Percentiles rank a stretch among this genome's conserved stretches.
Evolutionary conservation across 2,888 invertebrate species (phyloP).

Genomic region (Conomelus anceps): DNA sequence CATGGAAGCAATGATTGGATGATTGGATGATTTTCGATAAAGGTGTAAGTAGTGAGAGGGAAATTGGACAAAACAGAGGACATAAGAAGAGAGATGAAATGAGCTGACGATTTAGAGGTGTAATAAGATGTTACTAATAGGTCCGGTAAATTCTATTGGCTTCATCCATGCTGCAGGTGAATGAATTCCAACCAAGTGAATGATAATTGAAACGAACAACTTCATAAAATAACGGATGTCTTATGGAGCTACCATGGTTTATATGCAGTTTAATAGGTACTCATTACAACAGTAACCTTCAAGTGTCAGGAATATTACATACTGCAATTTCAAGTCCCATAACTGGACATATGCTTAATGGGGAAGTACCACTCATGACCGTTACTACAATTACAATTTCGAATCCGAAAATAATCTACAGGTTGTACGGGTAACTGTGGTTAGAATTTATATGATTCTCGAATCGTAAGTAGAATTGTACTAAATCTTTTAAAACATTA

Average conservation of each 20-base stretch:
- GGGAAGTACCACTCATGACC: background rate
- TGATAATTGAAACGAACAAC: background rate
- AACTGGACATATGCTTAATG: background rate
- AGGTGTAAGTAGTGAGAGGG: too few relatives aligned
- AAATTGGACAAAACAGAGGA: too few relatives aligned
- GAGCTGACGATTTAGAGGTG: background rate
- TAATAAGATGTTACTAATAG: background rate
- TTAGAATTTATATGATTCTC: background rate
- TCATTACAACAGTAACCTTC: background rate
- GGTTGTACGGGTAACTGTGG: background rate
- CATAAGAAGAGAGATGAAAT: too few relatives aligned
- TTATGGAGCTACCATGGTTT: background rate
- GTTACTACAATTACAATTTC: background rate
- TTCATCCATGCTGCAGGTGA: background rate
- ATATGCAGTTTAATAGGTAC: background rate
- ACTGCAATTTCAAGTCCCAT: background rate
- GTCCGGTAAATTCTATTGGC: background rate
- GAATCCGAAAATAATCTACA: background rate
- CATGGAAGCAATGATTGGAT: too few relatives aligned
- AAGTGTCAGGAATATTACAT: background rate
- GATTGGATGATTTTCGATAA: too few relatives aligned
- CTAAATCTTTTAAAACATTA: too few relatives aligned
- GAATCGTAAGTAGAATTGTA: too few relatives aligned
- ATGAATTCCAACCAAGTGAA: background rate
- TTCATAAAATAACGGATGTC: background rate